Percentiles rank a stretch among this genome's conserved stretches.
phyloP scores from a whole-genome alignment of 2,888 invertebrate species.

The Dichetophora obliterata region DNA sequence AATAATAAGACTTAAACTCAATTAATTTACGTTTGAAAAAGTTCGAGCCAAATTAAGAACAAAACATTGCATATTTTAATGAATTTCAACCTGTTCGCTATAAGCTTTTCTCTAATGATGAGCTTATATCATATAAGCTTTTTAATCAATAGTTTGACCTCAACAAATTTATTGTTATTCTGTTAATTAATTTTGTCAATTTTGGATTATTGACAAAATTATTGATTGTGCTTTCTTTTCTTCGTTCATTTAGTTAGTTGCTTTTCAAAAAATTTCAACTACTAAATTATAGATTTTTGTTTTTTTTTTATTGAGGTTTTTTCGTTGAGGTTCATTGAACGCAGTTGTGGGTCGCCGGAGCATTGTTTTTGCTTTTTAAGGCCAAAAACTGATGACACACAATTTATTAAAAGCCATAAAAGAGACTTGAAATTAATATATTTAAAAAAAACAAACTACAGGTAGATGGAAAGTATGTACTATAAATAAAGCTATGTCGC shows the following conservation, averaged over 20 bases:
- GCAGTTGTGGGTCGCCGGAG: constrained; percentile 13
- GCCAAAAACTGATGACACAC: constrained; percentile 14
- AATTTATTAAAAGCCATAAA: background rate
- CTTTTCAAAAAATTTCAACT: background rate
- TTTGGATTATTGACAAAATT: background rate
- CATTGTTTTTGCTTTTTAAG: background rate
- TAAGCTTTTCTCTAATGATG: too few species aligned
- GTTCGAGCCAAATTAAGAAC: too few species aligned
- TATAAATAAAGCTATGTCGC: background rate
- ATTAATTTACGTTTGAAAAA: too few species aligned
- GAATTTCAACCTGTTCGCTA: too few species aligned
- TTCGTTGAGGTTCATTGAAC: constrained; percentile 20
- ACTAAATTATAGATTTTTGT: background rate
- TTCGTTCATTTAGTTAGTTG: constrained; percentile 3
- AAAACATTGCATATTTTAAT: too few species aligned
- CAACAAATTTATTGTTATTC: background rate
- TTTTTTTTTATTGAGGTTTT: background rate
- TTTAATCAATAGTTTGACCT: background rate
- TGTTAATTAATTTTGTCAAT: background rate
- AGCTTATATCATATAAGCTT: too few species aligned
- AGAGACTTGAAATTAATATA: background rate
- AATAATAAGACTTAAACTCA: too few species aligned
- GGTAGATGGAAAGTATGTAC: background rate
- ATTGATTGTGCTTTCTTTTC: constrained; percentile 2
- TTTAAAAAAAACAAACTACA: background rate